phyloP scores from a whole-genome alignment of 2,888 invertebrate genomes.

The Thera britannica region DNA sequence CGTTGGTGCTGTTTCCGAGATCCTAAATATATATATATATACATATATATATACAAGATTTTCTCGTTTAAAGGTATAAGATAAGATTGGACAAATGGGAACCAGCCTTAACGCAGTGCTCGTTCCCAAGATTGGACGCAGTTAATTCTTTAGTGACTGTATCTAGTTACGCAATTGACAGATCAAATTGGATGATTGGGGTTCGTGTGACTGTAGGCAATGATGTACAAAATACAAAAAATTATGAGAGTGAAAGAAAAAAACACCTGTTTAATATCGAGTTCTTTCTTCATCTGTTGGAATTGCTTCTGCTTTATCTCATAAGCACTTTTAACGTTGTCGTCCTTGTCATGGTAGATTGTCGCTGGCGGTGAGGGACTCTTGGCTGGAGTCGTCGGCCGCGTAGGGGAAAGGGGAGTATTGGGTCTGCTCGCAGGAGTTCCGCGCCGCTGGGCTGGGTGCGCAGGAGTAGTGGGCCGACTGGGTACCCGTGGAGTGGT shows the following conservation, averaged over 20 bases:
- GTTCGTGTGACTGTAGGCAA: not conserved
- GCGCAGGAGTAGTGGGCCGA: conserved; percentile 62
- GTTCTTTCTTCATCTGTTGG: conserved; percentile 69
- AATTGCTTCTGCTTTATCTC: conserved; percentile 64
- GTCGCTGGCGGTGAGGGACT: conserved; percentile 5
- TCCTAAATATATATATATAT: too few relatives aligned
- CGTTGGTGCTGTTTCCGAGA: too few relatives aligned
- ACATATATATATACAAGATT: too few relatives aligned
- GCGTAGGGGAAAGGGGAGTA: conserved; percentile 44
- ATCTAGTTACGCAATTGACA: not conserved
- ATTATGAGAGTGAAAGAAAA: not conserved
- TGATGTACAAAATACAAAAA: not conserved
- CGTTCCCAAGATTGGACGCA: not conserved
- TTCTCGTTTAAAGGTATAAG: too few relatives aligned
- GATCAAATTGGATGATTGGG: not conserved
- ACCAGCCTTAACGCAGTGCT: not conserved
- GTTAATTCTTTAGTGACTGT: not conserved
- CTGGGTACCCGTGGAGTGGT: conserved; percentile 60
- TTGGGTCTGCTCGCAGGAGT: conserved; percentile 46
- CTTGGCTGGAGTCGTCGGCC: conserved; percentile 35
- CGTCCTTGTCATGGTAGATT: conserved; percentile 33
- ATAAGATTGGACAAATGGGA: not conserved
- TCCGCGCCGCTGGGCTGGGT: conserved; percentile 26
- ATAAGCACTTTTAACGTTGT: conserved; percentile 58
- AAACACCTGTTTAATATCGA: conserved; percentile 76